These are phyloP conservation scores for Calephelis nemesis DNA, from an alignment of 1,140 invertebrate species.

Conservation along the genomic window DNA sequence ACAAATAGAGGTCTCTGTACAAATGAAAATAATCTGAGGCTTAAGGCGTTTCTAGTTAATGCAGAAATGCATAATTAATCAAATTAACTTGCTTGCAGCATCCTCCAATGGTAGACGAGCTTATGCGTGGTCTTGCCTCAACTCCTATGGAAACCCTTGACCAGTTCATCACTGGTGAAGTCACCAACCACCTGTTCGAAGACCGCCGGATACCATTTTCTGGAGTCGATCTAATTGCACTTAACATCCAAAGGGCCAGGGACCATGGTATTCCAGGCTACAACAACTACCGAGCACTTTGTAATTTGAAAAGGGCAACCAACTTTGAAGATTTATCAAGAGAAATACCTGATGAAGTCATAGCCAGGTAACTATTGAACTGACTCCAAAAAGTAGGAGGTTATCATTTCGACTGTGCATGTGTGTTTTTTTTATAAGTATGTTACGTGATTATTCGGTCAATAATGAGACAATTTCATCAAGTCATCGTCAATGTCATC, in stretches of 20 bases:
- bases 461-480: no score
- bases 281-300: constrained; percentile 91
- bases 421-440: no score
- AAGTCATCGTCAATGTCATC: no score
- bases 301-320: constrained; percentile 88
- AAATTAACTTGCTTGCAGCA: constrained; percentile 54
- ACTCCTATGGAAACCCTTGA: constrained; percentile 96
- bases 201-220: constrained; percentile 91
- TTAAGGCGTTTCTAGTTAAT: no score
- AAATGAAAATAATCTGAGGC: no score
- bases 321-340: constrained; percentile 89
- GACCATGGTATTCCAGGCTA: constrained; percentile 93
- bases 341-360: constrained; percentile 91
- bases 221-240: constrained; percentile 90
- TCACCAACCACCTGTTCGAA: constrained; percentile 96
- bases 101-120: constrained; percentile 91
- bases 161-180: constrained; percentile 95
- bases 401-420: no score
- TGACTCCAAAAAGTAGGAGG: no score
- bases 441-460: no score
- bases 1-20: no score
- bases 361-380: constrained; percentile 77
- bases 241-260: constrained; percentile 91
- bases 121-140: constrained; percentile 91
- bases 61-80: no score